Evolutionary conservation across 2,888 invertebrate genomes (phyloP).

Genomic region (Ametastegia equiseti): DNA sequence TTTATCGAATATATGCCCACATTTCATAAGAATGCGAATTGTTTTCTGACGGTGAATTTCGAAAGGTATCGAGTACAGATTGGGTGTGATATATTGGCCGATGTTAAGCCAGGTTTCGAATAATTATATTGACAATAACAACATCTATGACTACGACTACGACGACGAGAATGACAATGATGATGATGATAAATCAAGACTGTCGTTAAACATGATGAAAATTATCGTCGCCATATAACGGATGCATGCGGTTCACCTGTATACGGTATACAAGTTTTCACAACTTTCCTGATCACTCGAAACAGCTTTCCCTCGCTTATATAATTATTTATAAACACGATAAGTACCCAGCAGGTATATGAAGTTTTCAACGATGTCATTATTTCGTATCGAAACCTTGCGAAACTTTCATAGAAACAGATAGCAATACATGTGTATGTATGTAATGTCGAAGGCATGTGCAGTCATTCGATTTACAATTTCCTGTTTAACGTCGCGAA

Average conservation of each 20-base stretch:
- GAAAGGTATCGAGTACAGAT: too few species aligned
- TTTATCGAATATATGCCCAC: too few species aligned
- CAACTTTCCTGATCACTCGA: constrained; percentile 33
- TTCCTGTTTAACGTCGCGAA: not conserved
- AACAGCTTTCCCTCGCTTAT: constrained; percentile 8
- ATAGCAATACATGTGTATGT: too few species aligned
- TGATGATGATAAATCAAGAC: not conserved
- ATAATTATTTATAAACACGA: not conserved
- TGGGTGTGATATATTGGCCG: too few species aligned
- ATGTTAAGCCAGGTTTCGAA: too few species aligned
- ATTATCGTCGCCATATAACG: not conserved
- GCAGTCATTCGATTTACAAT: not conserved
- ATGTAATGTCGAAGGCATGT: not conserved
- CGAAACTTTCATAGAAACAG: not conserved
- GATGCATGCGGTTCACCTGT: not conserved
- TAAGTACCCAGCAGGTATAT: not conserved
- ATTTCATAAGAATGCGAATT: not conserved
- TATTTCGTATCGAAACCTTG: constrained; percentile 2
- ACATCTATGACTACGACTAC: too few species aligned
- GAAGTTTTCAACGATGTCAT: not conserved
- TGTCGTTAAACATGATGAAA: not conserved
- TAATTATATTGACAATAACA: too few species aligned
- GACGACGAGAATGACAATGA: not conserved
- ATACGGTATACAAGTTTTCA: constrained; percentile 16
- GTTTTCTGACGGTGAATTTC: not conserved